These are phyloP conservation scores for Scaptomyza reducta DNA, from an alignment of 2,888 invertebrate genomes.

Conservation along the genomic window DNA sequence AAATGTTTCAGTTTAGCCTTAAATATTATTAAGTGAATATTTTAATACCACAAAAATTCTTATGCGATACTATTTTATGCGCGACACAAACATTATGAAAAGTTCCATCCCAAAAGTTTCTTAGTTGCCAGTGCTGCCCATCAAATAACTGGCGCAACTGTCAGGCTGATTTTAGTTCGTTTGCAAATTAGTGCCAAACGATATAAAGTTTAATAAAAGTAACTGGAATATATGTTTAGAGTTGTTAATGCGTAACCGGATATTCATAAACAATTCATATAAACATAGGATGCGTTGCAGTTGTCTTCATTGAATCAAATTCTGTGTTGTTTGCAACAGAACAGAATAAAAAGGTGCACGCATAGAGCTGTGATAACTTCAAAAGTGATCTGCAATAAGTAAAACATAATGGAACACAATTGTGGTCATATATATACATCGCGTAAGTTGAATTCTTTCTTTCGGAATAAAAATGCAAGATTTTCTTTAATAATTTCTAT, in stretches of 20 bases:
- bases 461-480: not conserved
- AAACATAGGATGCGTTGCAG: conserved; percentile 24
- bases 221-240: not conserved
- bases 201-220: not conserved
- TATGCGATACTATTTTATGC: not conserved
- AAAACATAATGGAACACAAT: conserved; percentile 9
- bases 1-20: too few species aligned
- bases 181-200: not conserved
- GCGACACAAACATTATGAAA: too few species aligned
- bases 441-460: conserved; percentile 11
- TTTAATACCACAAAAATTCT: not conserved
- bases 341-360: not conserved
- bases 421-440: conserved; percentile 28
- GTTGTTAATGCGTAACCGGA: not conserved
- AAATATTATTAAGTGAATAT: not conserved
- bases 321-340: not conserved
- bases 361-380: not conserved
- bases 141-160: not conserved
- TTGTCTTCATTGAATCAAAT: not conserved
- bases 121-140: conserved; percentile 1
- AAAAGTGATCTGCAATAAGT: not conserved
- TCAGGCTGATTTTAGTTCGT: not conserved
- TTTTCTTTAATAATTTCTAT: not conserved
- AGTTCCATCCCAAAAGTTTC: not conserved
- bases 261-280: conserved; percentile 24